Conservation (phyloP, 2,797 vertebrate species). For the Sebastolobus alascanus region DNA sequence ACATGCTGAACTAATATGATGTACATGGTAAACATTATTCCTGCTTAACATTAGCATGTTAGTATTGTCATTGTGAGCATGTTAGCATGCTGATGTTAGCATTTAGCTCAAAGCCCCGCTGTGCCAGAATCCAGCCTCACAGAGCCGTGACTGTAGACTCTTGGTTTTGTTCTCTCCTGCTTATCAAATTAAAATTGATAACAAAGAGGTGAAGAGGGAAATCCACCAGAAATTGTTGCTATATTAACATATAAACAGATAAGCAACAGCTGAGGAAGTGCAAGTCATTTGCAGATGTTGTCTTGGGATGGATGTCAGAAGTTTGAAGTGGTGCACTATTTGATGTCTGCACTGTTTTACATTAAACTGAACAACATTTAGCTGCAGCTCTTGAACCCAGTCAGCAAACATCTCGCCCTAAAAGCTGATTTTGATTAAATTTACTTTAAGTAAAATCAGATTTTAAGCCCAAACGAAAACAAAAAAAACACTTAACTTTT, state of each 20-base stretch:
- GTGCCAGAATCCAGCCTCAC: no score
- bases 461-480: not conserved
- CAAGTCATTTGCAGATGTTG: not conserved
- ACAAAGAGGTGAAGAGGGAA: rapidly evolving
- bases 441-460: not conserved
- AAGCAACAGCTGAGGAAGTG: not conserved
- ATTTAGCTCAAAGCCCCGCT: no score
- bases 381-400: not conserved
- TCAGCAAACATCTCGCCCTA: not conserved
- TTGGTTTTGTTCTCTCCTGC: not conserved
- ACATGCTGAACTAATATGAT: not conserved
- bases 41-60: not conserved
- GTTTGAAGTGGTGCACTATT: not conserved
- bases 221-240: not conserved
- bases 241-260: not conserved
- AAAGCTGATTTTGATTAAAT: not conserved
- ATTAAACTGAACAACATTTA: not conserved
- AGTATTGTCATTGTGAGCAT: not conserved
- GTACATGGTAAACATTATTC: not conserved
- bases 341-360: not conserved
- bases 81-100: no score
- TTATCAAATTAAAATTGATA: no score
- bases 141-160: not conserved
- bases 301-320: not conserved
- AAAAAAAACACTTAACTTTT: not conserved